A percentile compares a stretch with the other conserved stretches of the same genome.
Evolutionary conservation across 2,113 vertebrate genomes (phyloP).

Genomic region (Sapajus apella): DNA sequence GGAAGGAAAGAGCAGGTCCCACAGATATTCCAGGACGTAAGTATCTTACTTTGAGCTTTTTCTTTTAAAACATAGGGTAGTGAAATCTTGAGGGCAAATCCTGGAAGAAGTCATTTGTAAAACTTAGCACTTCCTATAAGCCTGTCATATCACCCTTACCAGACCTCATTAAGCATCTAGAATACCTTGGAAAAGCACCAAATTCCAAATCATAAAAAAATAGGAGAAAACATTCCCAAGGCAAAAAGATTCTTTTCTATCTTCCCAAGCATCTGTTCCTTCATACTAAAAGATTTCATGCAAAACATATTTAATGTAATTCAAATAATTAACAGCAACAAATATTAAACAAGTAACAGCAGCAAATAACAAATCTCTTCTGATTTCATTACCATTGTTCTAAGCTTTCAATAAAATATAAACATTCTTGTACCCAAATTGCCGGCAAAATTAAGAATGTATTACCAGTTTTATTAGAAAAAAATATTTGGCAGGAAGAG

Average conservation of each 20-base stretch:
- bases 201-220: constrained; percentile 53
- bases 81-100: constrained; percentile 36
- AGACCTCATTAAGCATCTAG: constrained; percentile 34
- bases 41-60: background rate
- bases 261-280: constrained; percentile 34
- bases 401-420: background rate
- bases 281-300: background rate
- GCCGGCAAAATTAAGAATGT: constrained; percentile 49
- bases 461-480: constrained; percentile 23
- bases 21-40: background rate
- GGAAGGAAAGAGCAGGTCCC: background rate
- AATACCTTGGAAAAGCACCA: constrained; percentile 55
- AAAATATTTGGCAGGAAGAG: constrained; percentile 31
- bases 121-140: constrained; percentile 13
- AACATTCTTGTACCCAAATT: constrained; percentile 5
- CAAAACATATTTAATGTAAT: constrained; percentile 12
- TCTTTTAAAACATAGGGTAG: background rate
- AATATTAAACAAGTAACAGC: background rate
- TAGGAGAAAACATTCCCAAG: background rate
- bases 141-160: constrained; percentile 8
- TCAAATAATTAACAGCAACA: constrained; percentile 65
- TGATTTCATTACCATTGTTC: background rate
- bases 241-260: constrained; percentile 25
- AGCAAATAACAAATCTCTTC: constrained; percentile 34
- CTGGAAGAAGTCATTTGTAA: constrained; percentile 56